Base-by-base conservation (phyloP, 2,888 invertebrate species). In the Cerastoderma edule region DNA sequence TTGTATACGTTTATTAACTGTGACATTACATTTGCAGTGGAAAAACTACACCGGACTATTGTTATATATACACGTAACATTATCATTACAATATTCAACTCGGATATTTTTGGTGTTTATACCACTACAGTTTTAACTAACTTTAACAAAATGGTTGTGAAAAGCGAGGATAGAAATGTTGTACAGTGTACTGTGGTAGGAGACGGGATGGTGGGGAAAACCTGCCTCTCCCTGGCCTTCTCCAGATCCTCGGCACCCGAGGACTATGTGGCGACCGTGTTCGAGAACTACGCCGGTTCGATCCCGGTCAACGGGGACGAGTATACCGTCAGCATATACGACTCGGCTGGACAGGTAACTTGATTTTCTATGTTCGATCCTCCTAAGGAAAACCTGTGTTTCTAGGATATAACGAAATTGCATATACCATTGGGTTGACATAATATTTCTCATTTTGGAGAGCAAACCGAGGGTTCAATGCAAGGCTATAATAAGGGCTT, bases 171-270 rank as follows among this genome's bases (percentile, higher is more conserved):
- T 33, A 66, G 74, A 57, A 84, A 84, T 53, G 75, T 79, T 46
- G 77, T 87, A 8, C 85, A 86, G 70, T 88, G 88, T 64, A 86
- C 86, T 24, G 56, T 89, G 22, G 83, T 89, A 22, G 89, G 89
- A 0, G 88, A 89, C 53, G 88, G 87, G 10, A 89, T 88, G 89
- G 87, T 88, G 5, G 89, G 89, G 8, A 89, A 89, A 67, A 85
- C 87, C 24, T 84, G 87, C 46, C 56, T 89, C 44, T 85, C 87
- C n/a, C 80, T 84, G 30, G 80, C 82, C 50, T 87, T 87, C 75
- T 72, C 84, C 27, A 71, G 64, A 48, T 35, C 56, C 35, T 64
- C 70, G 22, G 46, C 74, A 27, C 39, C 77, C 30, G 70, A 69
- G n/a, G 69, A 78, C 27, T 86, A 86, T 64, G 76, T 84, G 19